Evolutionary conservation across 2,888 invertebrate species (phyloP).

Genomic region (Idaea aversata): DNA sequence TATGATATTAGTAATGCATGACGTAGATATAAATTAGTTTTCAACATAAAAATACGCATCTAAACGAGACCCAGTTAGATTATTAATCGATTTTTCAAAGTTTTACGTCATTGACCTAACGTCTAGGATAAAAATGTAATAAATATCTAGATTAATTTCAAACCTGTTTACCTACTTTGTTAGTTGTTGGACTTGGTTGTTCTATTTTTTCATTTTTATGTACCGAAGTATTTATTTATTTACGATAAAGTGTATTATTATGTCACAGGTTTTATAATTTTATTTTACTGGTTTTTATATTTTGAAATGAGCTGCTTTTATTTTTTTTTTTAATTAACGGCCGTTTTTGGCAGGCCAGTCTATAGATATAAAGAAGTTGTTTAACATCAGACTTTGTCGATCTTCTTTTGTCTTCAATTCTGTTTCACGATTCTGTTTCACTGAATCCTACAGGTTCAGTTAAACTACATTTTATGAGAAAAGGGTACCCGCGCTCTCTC

Average conservation of each 20-base stretch:
- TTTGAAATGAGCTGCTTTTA: background rate
- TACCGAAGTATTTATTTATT: background rate
- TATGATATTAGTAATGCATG: background rate
- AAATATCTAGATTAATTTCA: background rate
- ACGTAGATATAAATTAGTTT: background rate
- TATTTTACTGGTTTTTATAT: background rate
- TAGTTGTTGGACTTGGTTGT: background rate
- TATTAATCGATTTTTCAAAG: background rate
- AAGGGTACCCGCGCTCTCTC: too few species aligned
- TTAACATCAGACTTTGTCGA: too few species aligned
- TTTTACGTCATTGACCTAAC: background rate
- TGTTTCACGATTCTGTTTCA: too few species aligned
- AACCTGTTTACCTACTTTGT: background rate
- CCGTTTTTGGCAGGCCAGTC: background rate
- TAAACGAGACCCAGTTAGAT: background rate
- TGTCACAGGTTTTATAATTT: background rate
- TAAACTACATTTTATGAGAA: too few species aligned
- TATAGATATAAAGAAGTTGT: background rate
- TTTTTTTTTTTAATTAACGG: background rate
- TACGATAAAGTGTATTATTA: background rate
- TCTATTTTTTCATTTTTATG: background rate
- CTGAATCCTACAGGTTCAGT: too few species aligned
- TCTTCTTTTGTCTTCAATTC: too few species aligned
- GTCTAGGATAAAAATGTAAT: background rate
- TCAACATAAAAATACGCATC: background rate